phyloP scores from a whole-genome alignment of 2,797 vertebrate genomes.

The Pogoniulus pusillus region DNA sequence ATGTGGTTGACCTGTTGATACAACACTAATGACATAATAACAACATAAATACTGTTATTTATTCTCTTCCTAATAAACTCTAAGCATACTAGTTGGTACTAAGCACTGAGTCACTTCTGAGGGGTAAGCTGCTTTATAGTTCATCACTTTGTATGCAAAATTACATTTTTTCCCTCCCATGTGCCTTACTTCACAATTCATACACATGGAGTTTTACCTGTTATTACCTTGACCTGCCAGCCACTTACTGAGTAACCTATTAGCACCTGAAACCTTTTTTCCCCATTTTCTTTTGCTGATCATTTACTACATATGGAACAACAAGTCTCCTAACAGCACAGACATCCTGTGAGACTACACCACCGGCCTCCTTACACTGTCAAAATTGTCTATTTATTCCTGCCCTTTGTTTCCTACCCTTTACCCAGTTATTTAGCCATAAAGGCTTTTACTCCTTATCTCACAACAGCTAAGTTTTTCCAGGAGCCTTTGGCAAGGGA shows the following conservation, averaged over 20 bases:
- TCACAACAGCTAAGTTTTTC: conserved; percentile 43
- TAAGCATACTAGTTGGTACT: background rate
- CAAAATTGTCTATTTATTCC: conserved; percentile 24
- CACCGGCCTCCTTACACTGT: conserved; percentile 18
- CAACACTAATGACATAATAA: background rate
- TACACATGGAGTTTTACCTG: background rate
- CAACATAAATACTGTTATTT: background rate
- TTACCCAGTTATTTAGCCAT: conserved; percentile 45
- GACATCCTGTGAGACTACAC: conserved; percentile 2
- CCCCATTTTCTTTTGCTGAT: background rate
- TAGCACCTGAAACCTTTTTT: conserved; percentile 9
- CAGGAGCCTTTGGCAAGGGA: background rate
- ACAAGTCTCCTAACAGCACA: background rate
- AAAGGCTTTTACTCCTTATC: conserved; percentile 4
- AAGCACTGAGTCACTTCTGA: background rate
- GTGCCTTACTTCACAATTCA: background rate
- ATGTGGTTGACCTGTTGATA: background rate
- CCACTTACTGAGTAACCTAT: background rate
- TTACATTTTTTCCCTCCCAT: background rate
- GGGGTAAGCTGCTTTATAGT: background rate
- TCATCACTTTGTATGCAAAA: background rate
- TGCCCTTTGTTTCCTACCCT: conserved; percentile 49
- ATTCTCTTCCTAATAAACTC: background rate
- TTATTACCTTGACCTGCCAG: background rate
- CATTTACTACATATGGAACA: background rate